A percentile compares a stretch with the other conserved stretches of the same genome.
These are phyloP conservation scores for Ormyrus pomaceus DNA, from an alignment of 2,888 invertebrate species.

Conservation along the genomic window DNA sequence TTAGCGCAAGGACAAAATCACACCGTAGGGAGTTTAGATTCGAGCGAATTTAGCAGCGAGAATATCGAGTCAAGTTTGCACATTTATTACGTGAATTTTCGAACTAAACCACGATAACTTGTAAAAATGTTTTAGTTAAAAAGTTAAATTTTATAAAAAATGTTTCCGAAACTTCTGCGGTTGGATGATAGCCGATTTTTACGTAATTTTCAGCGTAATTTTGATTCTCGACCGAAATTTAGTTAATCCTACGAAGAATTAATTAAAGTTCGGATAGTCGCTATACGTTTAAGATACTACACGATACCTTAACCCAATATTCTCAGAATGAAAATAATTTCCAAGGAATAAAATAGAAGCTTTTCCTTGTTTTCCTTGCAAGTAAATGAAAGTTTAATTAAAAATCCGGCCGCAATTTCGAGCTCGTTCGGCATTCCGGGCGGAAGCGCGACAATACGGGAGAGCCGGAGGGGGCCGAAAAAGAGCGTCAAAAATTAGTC, in stretches of 20 bases:
- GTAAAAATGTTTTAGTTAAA: slow-evolving; percentile 14
- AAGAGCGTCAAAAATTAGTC: slow-evolving; percentile 33
- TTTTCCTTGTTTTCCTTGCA: no score
- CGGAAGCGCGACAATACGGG: background rate
- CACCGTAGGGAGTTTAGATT: slow-evolving; percentile 49
- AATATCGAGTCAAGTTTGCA: slow-evolving; percentile 33
- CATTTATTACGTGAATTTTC: slow-evolving; percentile 30
- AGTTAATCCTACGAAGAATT: no score
- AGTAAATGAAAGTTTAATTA: no score
- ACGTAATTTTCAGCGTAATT: no score
- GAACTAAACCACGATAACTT: slow-evolving; percentile 3
- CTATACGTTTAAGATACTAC: no score
- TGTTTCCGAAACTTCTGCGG: background rate
- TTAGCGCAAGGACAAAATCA: slow-evolving; percentile 45
- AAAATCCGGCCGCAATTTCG: no score
- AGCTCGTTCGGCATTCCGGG: slow-evolving; percentile 31
- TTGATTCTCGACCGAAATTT: no score
- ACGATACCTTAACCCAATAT: no score
- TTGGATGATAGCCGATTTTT: no score
- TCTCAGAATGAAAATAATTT: no score
- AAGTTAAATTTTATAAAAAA: background rate
- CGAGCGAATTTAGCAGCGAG: slow-evolving; percentile 26
- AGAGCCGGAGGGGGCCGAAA: background rate
- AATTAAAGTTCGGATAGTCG: no score
- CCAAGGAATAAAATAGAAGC: no score